Conservation (phyloP, 2,113 vertebrate species). For the Vulpes vulpes region DNA sequence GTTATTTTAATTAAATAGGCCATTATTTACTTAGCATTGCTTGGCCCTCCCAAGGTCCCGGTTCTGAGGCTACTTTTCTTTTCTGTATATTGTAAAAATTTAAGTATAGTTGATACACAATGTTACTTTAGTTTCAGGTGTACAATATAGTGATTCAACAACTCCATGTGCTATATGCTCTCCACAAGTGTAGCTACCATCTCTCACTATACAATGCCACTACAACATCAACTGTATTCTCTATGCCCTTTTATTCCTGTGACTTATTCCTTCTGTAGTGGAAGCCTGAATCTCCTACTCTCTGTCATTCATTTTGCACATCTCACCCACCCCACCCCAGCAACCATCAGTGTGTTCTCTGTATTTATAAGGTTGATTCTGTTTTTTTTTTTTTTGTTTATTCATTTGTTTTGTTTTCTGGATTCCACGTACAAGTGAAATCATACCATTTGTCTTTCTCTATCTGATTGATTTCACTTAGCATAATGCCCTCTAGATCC, state of each 20-base stretch:
- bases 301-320: background rate
- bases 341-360: background rate
- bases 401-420: background rate
- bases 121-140: background rate
- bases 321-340: background rate
- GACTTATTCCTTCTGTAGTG: background rate
- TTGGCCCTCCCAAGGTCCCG: background rate
- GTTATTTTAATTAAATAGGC: background rate
- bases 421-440: background rate
- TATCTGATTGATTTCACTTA: background rate
- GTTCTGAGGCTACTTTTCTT: background rate
- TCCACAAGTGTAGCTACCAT: background rate
- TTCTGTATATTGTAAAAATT: background rate
- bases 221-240: background rate
- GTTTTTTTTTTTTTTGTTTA: background rate
- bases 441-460: background rate
- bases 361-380: background rate
- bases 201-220: background rate
- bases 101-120: background rate
- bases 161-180: background rate
- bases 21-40: background rate
- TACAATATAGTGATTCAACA: background rate
- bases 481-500: background rate
- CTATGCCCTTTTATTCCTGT: background rate
- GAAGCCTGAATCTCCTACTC: background rate